Base-by-base conservation (phyloP, 2,113 vertebrate genomes). In the Burhinus oedicnemus region DNA sequence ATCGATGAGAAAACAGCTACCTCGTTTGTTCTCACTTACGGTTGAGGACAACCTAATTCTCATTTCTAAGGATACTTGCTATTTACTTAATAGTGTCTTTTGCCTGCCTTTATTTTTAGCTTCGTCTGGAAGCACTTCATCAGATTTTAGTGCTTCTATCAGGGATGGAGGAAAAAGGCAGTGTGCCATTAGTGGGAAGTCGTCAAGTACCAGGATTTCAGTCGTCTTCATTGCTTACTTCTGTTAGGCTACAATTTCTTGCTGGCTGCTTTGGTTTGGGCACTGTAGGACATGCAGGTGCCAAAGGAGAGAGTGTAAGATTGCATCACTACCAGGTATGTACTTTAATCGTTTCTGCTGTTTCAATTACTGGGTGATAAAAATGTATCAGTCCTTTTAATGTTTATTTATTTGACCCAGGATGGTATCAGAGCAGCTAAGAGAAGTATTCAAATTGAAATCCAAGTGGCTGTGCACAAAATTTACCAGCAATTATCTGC, bases 401-500 rank as follows among this genome's bases (percentile, higher is more conserved):
- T n/a, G 26, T 71, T 83, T 95, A 6, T 91, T 82, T 97, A 12
- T 78, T 95, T 96, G 83, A 87, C 54, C 44, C 95, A 99, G 99
- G 99, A 99, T 94, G 99, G 99, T 42, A 99, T 99, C 74, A 98
- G 99, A 97, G 99, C 99, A 92, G 99, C 99, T 12, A 99, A 99
- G 96, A 99, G 98, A 95, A 99, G 95, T 94, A 99, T 99, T 96
- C 99, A 99, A 95, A 98, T 98, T 96, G 99, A 99, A 97, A 99
- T 99, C 92, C 99, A 99, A 90, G 98, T 98, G 9, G 99, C 99
- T 17, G 99, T 99, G 75, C 99, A 99, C 97, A 99, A 99, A 94
- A 99, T 99, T 96, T 99, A 99, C 93, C 99, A 99, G 95, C 99
- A 99, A 4, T 98, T 99, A 58, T 99, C 99, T 49, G 98, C 99